Conservation (phyloP, 2,888 invertebrate genomes). For the Brachyopa scutellaris region DNA sequence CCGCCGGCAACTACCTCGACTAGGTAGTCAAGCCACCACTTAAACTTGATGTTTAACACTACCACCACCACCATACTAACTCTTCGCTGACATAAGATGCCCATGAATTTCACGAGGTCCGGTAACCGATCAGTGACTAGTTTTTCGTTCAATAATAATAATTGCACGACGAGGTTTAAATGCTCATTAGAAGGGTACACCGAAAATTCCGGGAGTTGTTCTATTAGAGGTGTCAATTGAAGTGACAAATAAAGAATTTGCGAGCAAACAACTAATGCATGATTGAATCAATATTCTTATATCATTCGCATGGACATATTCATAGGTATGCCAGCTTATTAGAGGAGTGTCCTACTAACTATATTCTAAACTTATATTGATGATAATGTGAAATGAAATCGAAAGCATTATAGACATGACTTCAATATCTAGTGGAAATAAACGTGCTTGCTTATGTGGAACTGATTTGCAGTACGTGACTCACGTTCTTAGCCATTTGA, state of each 20-base stretch:
- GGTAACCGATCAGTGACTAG: constrained; percentile 1
- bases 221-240: constrained; percentile 34
- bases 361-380: background rate
- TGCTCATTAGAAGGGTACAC: background rate
- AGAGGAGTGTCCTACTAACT: too few species aligned
- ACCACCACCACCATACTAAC: background rate
- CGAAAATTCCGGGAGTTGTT: constrained; percentile 3
- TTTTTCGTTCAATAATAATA: constrained; percentile 18
- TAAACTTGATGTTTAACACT: constrained; percentile 63
- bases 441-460: too few species aligned
- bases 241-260: constrained; percentile 20
- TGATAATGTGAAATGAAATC: background rate
- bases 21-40: constrained; percentile 48
- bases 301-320: background rate
- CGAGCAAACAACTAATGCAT: constrained; percentile 3
- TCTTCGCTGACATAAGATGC: background rate
- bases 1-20: too few species aligned
- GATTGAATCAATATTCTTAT: too few species aligned
- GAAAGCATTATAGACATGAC: too few species aligned
- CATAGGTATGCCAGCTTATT: too few species aligned
- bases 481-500: too few species aligned
- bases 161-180: background rate
- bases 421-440: too few species aligned
- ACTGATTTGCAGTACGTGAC: too few species aligned
- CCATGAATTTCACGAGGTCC: constrained; percentile 22